Conservation (phyloP, 2,888 invertebrate genomes). For the Apamea epomidion region DNA sequence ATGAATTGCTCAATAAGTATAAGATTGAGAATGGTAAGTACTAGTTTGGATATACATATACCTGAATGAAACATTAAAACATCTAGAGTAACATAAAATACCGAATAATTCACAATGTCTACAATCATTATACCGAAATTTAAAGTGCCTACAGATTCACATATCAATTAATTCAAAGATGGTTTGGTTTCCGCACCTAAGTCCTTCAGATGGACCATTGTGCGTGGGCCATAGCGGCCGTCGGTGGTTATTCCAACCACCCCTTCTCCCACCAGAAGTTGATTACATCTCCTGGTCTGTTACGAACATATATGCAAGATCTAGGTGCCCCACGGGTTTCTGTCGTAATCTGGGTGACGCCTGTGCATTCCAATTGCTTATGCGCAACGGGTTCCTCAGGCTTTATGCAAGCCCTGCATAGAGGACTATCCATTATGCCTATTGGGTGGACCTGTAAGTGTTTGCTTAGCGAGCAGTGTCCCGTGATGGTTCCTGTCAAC, state of each 20-base stretch:
- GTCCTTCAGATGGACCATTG: not conserved
- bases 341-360: no score
- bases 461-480: not conserved
- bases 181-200: not conserved
- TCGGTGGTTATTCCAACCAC: not conserved
- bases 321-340: no score
- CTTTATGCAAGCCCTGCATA: not conserved
- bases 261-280: not conserved
- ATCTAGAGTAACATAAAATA: not conserved
- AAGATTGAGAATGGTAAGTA: slow-evolving; percentile 83
- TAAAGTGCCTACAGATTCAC: not conserved
- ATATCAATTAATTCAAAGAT: not conserved
- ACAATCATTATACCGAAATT: not conserved
- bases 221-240: not conserved
- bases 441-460: not conserved
- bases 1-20: slow-evolving; percentile 85
- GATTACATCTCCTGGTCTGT: not conserved
- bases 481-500: not conserved
- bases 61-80: not conserved
- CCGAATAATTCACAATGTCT: not conserved
- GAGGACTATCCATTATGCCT: not conserved
- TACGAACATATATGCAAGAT: no score
- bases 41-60: not conserved
- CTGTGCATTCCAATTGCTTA: no score
- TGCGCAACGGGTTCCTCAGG: no score